Evolutionary conservation across 2,888 invertebrate genomes (phyloP).

Genomic region (Meliscaeva auricollis): DNA sequence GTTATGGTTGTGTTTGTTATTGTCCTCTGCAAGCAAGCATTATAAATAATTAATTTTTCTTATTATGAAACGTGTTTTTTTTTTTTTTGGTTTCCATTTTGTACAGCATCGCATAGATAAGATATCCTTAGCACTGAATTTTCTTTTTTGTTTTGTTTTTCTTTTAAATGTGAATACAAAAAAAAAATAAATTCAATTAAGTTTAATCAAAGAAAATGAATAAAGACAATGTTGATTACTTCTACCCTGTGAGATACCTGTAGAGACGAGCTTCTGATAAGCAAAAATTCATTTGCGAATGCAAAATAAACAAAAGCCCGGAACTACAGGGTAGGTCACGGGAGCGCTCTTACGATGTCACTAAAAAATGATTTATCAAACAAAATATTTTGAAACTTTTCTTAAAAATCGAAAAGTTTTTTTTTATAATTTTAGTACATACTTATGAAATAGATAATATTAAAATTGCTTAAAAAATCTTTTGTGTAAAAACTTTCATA

Average conservation of each 20-base stretch:
- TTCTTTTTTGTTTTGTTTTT: conserved; percentile 16
- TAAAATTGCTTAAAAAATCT: too few relatives aligned
- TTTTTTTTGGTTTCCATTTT: conserved; percentile 20
- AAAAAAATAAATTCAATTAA: conserved; percentile 18
- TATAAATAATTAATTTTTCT: conserved; percentile 67
- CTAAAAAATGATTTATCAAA: neutral
- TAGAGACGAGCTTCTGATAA: conserved; percentile 99
- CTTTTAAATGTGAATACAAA: conserved; percentile 30
- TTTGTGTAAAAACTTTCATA: too few relatives aligned
- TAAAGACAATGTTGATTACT: conserved; percentile 81
- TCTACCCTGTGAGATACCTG: conserved; percentile 98
- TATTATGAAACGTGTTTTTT: conserved; percentile 27
- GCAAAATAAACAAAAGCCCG: conserved; percentile 97
- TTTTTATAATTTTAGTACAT: too few relatives aligned
- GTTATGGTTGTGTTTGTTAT: neutral
- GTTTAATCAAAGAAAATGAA: conserved; percentile 39
- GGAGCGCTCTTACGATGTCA: conserved; percentile 86
- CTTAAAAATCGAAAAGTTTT: too few relatives aligned
- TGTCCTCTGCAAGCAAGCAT: conserved; percentile 29
- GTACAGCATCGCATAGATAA: neutral
- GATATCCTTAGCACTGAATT: neutral
- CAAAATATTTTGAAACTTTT: too few relatives aligned
- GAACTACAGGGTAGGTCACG: conserved; percentile 99
- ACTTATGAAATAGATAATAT: too few relatives aligned
- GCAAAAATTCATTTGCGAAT: conserved; percentile 79